phyloP scores from a whole-genome alignment of 1,140 invertebrate species.

The Agrilus planipennis region DNA sequence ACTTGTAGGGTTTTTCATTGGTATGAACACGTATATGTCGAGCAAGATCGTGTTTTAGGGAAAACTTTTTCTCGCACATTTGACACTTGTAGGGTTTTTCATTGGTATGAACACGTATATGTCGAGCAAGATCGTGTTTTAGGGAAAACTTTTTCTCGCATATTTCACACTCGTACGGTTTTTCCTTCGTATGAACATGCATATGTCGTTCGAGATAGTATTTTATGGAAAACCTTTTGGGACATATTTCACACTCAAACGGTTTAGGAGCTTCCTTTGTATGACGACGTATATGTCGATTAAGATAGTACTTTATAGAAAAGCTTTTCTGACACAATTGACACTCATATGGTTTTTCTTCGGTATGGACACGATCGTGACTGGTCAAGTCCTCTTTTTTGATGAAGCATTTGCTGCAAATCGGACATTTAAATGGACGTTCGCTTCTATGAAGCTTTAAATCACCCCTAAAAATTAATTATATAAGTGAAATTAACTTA shows the following conservation, averaged over 20 bases:
- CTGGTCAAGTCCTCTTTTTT: neutral
- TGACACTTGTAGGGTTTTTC: constrained; percentile 36
- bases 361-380: constrained; percentile 1
- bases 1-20: constrained; percentile 12
- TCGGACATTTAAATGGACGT: constrained; percentile 3
- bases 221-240: constrained; percentile 16
- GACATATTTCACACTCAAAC: neutral
- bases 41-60: constrained; percentile 9
- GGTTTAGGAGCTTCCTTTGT: neutral
- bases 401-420: constrained; percentile 1
- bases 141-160: constrained; percentile 38
- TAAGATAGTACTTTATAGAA: neutral
- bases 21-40: constrained; percentile 11
- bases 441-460: no score
- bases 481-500: no score
- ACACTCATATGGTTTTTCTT: constrained; percentile 4
- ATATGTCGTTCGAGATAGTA: constrained; percentile 30
- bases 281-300: constrained; percentile 1
- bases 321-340: constrained; percentile 1
- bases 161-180: constrained; percentile 36
- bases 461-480: no score
- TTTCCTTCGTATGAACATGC: constrained; percentile 24
- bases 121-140: constrained; percentile 34
- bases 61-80: constrained; percentile 25
- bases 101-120: constrained; percentile 36